phyloP scores from a whole-genome alignment of 2,888 invertebrate species.

The Trachelus stipa region DNA sequence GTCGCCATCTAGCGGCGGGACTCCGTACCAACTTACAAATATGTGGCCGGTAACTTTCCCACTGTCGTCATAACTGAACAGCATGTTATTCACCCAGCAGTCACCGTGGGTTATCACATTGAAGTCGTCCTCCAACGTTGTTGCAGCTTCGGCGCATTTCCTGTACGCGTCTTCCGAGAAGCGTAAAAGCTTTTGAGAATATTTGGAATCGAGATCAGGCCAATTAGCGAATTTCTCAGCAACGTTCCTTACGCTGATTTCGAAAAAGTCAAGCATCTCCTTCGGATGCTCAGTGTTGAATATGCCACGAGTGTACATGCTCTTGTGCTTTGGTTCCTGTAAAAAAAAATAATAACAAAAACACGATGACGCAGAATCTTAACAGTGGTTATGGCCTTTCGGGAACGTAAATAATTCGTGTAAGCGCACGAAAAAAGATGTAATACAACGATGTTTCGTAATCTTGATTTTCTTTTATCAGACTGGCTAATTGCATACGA shows the following conservation, averaged over 20 bases:
- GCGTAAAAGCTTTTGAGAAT: conserved; percentile 37
- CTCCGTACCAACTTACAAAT: conserved; percentile 45
- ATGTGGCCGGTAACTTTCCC: conserved; percentile 49
- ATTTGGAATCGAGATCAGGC: conserved; percentile 47
- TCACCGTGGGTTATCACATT: conserved; percentile 61
- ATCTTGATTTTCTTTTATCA: too few species aligned
- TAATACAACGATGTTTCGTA: too few species aligned
- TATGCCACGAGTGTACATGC: conserved; percentile 41
- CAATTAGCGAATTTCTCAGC: conserved; percentile 38
- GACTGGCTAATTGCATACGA: too few species aligned
- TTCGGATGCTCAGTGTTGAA: conserved; percentile 28
- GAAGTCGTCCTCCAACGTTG: conserved; percentile 41
- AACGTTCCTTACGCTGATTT: conserved; percentile 25
- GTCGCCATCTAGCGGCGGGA: background rate
- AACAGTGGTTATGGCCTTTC: background rate
- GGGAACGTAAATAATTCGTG: background rate
- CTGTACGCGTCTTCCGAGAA: conserved; percentile 28
- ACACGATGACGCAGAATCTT: background rate
- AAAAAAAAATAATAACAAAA: background rate
- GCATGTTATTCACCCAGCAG: conserved; percentile 61
- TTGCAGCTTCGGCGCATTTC: conserved; percentile 17
- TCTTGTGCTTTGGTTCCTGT: conserved; percentile 48
- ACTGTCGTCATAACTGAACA: conserved; percentile 54
- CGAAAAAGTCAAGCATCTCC: conserved; percentile 38
- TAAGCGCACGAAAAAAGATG: too few species aligned